Percentiles rank a stretch among this genome's conserved stretches.
Conservation (phyloP, 2,797 vertebrate genomes). For the Eleutherodactylus coqui region DNA sequence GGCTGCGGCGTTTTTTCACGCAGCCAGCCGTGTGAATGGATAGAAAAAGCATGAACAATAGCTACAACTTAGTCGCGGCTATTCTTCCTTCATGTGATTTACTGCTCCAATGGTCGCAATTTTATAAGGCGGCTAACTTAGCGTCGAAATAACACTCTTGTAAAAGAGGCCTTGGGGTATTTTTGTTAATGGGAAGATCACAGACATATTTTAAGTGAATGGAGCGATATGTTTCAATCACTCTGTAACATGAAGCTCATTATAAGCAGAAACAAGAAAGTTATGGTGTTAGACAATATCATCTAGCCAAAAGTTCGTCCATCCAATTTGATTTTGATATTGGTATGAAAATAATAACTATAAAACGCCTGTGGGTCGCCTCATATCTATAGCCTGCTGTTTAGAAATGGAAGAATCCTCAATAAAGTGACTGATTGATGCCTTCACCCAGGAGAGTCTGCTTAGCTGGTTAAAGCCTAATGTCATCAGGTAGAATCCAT, state of each 20-base stretch:
- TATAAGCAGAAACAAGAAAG: neutral
- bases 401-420: neutral
- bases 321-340: neutral
- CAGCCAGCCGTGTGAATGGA: no score
- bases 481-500: neutral
- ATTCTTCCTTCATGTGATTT: no score
- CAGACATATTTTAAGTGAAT: neutral
- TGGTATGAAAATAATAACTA: neutral
- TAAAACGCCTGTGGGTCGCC: neutral
- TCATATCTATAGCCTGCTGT: no score
- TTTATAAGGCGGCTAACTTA: no score
- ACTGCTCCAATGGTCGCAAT: no score
- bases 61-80: no score
- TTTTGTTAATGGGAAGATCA: neutral
- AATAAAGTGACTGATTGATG: slow-evolving; percentile 3
- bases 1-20: no score
- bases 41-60: no score
- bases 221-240: neutral
- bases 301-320: neutral
- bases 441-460: neutral
- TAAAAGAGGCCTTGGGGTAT: no score
- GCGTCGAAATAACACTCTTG: no score
- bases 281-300: neutral
- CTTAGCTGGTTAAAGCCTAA: slow-evolving; percentile 19
- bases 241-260: neutral